A percentile compares a stretch with the other conserved stretches of the same genome.
phyloP scores from a whole-genome alignment of 2,113 vertebrate species.

The Noturus placidus region DNA sequence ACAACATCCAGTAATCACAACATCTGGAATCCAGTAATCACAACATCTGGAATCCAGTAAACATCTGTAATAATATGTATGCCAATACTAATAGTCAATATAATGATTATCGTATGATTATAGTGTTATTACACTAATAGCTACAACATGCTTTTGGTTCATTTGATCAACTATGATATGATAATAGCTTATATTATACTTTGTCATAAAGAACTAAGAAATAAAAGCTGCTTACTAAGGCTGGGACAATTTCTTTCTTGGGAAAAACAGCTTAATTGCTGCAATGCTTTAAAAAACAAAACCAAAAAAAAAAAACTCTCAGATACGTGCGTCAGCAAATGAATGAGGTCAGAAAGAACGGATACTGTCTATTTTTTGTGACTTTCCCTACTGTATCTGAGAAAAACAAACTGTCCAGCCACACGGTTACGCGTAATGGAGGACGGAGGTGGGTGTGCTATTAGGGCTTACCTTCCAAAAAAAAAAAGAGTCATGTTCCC shows the following conservation, averaged over 20 bases:
- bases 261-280: neutral
- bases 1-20: no score
- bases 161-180: neutral
- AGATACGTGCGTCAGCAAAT: neutral
- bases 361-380: neutral
- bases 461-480: constrained; percentile 3
- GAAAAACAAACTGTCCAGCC: neutral
- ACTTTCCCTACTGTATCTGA: neutral
- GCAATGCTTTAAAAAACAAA: neutral
- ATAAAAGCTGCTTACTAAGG: neutral
- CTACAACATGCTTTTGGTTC: neutral
- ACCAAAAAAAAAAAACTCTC: neutral
- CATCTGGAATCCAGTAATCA: neutral
- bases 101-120: neutral
- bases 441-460: neutral
- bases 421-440: neutral
- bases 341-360: neutral
- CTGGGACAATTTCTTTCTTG: neutral
- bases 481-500: constrained; percentile 15
- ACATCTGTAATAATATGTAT: neutral
- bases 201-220: constrained; percentile 6
- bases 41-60: neutral
- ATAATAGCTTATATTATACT: neutral
- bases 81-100: neutral
- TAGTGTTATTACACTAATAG: neutral